These are phyloP conservation scores for Troides oblongomaculatus DNA, from an alignment of 2,888 invertebrate species.

Conservation along the genomic window DNA sequence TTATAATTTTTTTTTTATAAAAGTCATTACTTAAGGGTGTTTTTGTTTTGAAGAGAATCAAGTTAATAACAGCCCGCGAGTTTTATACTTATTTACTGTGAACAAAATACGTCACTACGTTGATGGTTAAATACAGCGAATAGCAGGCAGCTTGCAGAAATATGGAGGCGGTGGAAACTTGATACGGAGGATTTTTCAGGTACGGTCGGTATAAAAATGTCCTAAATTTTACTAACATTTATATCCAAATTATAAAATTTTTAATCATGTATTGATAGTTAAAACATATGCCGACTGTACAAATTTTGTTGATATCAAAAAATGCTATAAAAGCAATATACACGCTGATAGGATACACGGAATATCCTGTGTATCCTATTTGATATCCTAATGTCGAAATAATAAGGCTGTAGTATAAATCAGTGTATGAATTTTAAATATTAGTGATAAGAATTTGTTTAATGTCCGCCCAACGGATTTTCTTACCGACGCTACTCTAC, in stretches of 20 bases:
- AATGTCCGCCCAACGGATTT: constrained; percentile 48
- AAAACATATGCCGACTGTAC: not conserved
- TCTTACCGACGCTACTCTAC: constrained; percentile 68
- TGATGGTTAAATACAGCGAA: constrained; percentile 58
- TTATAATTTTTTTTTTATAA: no score
- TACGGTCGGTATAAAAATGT: constrained; percentile 52
- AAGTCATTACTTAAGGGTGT: not conserved
- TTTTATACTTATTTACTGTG: constrained; percentile 39
- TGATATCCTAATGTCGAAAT: no score
- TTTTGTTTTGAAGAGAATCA: not conserved
- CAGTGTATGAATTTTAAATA: no score
- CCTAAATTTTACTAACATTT: not conserved
- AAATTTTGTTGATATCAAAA: no score
- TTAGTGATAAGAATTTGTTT: not conserved
- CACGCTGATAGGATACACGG: no score
- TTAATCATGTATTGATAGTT: not conserved
- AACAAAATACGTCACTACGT: constrained; percentile 43
- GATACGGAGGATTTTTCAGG: constrained; percentile 72
- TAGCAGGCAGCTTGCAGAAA: constrained; percentile 59
- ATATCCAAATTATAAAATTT: not conserved
- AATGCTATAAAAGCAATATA: no score
- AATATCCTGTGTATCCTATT: no score
- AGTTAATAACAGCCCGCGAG: constrained; percentile 6
- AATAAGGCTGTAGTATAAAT: not conserved
- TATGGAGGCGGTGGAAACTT: constrained; percentile 73